Conservation (phyloP, 2,888 invertebrate species). For the Thymelicus acteon region DNA sequence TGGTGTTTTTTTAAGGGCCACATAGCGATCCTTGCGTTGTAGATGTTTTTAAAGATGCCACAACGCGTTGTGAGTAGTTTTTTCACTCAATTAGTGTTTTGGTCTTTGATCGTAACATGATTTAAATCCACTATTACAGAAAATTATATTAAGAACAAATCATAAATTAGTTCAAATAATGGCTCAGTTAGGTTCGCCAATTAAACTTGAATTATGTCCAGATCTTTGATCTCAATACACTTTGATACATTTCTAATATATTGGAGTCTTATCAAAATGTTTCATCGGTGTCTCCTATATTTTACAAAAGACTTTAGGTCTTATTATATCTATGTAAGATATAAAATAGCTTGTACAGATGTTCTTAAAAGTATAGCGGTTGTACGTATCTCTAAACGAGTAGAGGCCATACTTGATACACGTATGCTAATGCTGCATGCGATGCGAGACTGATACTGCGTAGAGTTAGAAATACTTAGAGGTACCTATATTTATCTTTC, state of each 20-base stretch:
- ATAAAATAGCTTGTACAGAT: background rate
- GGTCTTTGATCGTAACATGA: no score
- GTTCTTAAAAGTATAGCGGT: slow-evolving; percentile 9
- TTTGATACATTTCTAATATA: background rate
- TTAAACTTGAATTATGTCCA: no score
- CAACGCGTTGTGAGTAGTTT: no score
- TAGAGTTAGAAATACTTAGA: slow-evolving; percentile 28
- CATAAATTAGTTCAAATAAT: no score
- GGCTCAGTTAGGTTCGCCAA: no score
- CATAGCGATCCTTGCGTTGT: no score
- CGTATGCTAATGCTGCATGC: slow-evolving; percentile 46
- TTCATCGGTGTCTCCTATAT: background rate
- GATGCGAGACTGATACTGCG: slow-evolving; percentile 39
- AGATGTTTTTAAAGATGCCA: no score
- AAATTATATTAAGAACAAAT: no score
- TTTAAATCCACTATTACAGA: no score
- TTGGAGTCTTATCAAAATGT: slow-evolving; percentile 2
- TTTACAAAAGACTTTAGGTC: background rate
- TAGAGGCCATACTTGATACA: slow-evolving; percentile 39
- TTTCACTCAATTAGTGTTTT: no score
- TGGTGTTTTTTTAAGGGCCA: no score
- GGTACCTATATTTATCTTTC: background rate
- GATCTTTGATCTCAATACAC: no score
- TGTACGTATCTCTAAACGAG: slow-evolving; percentile 20
- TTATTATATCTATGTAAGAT: background rate